These are phyloP conservation scores for Artemia franciscana DNA, from an alignment of 1,140 invertebrate genomes.

Conservation along the genomic window DNA sequence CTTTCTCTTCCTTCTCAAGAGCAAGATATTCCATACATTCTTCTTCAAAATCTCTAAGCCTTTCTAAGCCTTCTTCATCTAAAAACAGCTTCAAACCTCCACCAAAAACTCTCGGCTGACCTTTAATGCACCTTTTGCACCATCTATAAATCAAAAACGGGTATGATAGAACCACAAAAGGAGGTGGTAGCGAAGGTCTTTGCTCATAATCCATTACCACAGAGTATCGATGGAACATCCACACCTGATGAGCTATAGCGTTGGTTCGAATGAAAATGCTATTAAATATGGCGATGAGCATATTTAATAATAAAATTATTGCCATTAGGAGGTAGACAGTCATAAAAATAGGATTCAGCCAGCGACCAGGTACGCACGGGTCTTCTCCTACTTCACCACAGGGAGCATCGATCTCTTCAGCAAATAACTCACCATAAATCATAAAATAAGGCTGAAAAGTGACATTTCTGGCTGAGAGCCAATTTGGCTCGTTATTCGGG, in stretches of 20 bases:
- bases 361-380: constrained; percentile 56
- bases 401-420: constrained; percentile 46
- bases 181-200: constrained; percentile 83
- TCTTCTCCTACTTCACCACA: constrained; percentile 14
- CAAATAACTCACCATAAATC: constrained; percentile 63
- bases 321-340: constrained; percentile 81
- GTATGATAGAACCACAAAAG: constrained; percentile 74
- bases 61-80: constrained; percentile 1
- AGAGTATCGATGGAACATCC: constrained; percentile 95
- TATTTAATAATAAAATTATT: constrained; percentile 85
- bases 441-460: constrained; percentile 64
- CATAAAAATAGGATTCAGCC: constrained; percentile 87
- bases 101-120: constrained; percentile 18
- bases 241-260: constrained; percentile 81
- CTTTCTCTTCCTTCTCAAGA: background rate
- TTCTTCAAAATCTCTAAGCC: constrained; percentile 3
- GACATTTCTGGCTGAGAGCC: constrained; percentile 65
- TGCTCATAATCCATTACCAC: constrained; percentile 96
- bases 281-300: constrained; percentile 96
- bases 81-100: background rate
- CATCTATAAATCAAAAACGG: constrained; percentile 65
- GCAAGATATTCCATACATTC: background rate
- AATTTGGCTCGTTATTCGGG: constrained; percentile 63
- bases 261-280: constrained; percentile 94
- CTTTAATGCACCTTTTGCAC: constrained; percentile 48